Percentiles rank a stretch among this genome's conserved stretches.
Evolutionary conservation across 2,797 vertebrate genomes (phyloP).

Genomic region (Chiropotes sagulatus): DNA sequence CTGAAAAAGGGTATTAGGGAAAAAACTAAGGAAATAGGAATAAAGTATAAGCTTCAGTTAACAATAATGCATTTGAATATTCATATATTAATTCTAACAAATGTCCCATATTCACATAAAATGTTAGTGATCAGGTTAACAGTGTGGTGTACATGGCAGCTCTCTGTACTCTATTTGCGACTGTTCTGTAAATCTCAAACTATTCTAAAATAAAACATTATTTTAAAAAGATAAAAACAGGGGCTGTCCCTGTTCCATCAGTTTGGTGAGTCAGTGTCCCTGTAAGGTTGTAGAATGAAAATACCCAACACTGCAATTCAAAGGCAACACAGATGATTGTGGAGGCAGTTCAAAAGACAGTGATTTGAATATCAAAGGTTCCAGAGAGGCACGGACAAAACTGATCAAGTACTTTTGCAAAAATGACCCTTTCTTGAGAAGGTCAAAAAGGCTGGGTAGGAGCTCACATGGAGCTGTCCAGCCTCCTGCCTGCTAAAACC

Average conservation of each 20-base stretch:
- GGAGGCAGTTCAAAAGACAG: background rate
- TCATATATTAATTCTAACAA: too few species aligned
- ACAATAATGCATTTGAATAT: background rate
- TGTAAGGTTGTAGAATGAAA: background rate
- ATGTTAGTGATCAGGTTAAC: background rate
- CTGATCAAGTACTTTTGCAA: background rate
- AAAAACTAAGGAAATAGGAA: background rate
- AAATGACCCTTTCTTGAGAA: background rate
- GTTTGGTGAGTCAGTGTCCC: background rate
- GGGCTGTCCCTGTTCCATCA: background rate
- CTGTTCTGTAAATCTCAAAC: background rate
- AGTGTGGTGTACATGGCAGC: accelerated
- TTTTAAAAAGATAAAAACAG: background rate
- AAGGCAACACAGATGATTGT: background rate
- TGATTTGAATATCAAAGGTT: background rate
- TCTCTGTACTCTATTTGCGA: background rate
- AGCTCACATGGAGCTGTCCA: background rate
- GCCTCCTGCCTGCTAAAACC: background rate
- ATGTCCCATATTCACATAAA: background rate
- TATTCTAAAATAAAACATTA: background rate
- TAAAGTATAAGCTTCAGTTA: background rate
- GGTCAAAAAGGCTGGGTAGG: background rate
- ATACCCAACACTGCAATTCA: background rate
- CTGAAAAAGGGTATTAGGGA: background rate
- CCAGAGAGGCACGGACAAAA: background rate